Conservation (phyloP, 2,888 invertebrate genomes). For the Aspidiotus destructor region DNA sequence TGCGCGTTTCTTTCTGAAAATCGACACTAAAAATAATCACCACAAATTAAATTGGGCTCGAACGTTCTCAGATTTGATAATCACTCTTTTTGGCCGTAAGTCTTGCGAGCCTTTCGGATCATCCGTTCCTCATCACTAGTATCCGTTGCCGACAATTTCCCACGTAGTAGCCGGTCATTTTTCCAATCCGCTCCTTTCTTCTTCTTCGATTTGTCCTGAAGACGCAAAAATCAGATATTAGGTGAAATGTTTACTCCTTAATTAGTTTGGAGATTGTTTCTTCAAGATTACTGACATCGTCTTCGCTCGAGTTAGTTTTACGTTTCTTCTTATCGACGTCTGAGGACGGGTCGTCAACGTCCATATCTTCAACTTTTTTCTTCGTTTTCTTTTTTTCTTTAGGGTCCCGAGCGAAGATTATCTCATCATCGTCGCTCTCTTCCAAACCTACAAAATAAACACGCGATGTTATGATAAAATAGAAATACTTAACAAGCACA, state of each 20-base stretch:
- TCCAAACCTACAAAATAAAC: too few species aligned
- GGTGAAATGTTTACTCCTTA: too few species aligned
- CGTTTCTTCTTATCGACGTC: background rate
- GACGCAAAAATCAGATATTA: background rate
- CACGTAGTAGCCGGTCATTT: slow-evolving; percentile 11
- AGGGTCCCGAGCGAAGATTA: too few species aligned
- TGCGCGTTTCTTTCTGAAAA: slow-evolving; percentile 7
- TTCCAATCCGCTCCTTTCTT: slow-evolving; percentile 17
- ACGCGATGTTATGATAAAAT: too few species aligned
- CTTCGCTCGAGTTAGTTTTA: too few species aligned
- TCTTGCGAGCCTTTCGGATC: background rate
- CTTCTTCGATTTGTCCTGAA: background rate
- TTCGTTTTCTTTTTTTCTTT: too few species aligned
- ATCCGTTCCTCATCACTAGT: slow-evolving; percentile 27
- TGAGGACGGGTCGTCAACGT: background rate
- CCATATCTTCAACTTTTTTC: too few species aligned
- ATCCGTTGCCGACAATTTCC: slow-evolving; percentile 28
- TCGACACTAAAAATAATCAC: background rate
- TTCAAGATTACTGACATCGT: too few species aligned
- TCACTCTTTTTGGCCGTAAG: background rate
- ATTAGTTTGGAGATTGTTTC: too few species aligned
- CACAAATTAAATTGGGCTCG: background rate
- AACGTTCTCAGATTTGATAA: background rate
- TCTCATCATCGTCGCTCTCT: too few species aligned
- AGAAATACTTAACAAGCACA: too few species aligned